Conservation (phyloP, 2,888 invertebrate genomes). For the Dicroscelio sp. region DNA sequence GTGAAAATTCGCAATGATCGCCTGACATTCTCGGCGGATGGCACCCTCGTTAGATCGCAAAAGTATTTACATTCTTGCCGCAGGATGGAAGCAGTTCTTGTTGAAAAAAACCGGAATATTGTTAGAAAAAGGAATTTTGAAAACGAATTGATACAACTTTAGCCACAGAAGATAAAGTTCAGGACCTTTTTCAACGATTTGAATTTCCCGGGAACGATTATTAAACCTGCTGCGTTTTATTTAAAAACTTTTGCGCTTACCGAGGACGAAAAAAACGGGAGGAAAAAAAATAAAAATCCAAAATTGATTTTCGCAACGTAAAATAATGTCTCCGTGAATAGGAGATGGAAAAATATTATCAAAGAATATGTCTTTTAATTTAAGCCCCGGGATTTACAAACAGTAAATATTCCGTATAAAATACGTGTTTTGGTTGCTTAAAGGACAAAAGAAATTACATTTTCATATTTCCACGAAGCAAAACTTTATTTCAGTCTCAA, state of each 20-base stretch:
- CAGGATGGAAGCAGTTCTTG: too few relatives aligned
- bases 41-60: too few relatives aligned
- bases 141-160: too few relatives aligned
- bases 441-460: conserved; percentile 64
- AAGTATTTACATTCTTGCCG: too few relatives aligned
- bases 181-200: too few relatives aligned
- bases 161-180: too few relatives aligned
- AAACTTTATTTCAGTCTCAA: conserved; percentile 50
- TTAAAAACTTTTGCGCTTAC: conserved; percentile 4
- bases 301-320: conserved; percentile 53
- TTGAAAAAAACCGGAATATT: too few relatives aligned
- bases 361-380: conserved; percentile 61
- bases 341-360: conserved; percentile 53
- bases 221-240: neutral
- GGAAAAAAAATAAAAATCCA: neutral
- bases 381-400: conserved; percentile 52
- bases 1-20: too few relatives aligned
- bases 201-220: too few relatives aligned
- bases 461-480: conserved; percentile 55
- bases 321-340: conserved; percentile 37
- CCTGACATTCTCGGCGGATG: too few relatives aligned
- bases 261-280: neutral
- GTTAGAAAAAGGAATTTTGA: too few relatives aligned
- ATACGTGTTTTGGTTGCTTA: conserved; percentile 61
- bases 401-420: conserved; percentile 61